Evolutionary conservation across 2,888 invertebrate genomes (phyloP), one percentile per base, ranked within the genome.

Genomic region (Mellilla xanthometata): DNA sequence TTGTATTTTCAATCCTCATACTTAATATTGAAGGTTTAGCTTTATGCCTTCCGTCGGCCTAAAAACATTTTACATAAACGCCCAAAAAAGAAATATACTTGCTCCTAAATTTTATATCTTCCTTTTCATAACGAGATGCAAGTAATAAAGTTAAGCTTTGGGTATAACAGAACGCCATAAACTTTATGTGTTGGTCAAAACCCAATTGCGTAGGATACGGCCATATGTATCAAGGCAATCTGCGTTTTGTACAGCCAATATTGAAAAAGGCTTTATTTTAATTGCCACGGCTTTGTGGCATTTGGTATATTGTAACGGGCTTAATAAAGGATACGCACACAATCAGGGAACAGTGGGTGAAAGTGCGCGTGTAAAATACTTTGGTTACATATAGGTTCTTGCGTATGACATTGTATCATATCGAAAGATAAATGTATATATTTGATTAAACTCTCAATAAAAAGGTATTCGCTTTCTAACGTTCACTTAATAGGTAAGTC

Each of bases 131-230:
- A 30, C 19, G 9, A 45, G 33, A 41, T 38, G 41, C 47, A 42
- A 29, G 47, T 28, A 41, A 41, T 42, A 42, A 48, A 42, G 38
- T 29, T 33, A 36, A 48, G 29, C 41, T 31, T 28, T 8, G 38
- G 40, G 11, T 13, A 35, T 27, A 39, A 29, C 33, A 23, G 29
- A 33, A 10, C 4, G 15, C 38, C 28, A 39, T 48, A 48, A 48
- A 48, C 23, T 48, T 41, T 48, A 47, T 47, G 41, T 38, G 39
- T 51, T 42, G 50, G 50, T 51, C 47, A 47, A 51, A 43, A 47
- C 29, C 46, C 47, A 40, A 43, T 51, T 43, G 39, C 30, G 35
- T 23, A 35, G 42, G 41, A 42, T 29, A 40, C 36, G 28, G 39
- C 39, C 10, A 27, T 24, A 43, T 43, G 36, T 35, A 29, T 36